Base-by-base conservation (phyloP, 2,888 invertebrate species). In the Acrocyrtus sp. region DNA sequence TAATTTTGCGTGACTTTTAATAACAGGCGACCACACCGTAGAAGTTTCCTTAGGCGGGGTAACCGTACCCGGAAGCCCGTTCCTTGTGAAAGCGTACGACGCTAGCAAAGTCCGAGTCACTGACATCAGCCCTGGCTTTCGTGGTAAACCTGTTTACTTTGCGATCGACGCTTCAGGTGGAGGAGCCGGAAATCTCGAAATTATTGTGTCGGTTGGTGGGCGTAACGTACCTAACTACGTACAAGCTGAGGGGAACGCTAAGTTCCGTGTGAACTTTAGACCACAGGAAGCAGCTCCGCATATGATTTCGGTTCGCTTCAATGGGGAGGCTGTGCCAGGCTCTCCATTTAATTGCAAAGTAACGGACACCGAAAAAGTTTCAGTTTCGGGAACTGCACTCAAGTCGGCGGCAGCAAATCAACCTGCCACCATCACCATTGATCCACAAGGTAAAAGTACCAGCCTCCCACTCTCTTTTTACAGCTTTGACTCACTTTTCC, bases 151-250 rank as follows among this genome's bases (percentile, higher is more conserved):
- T 6, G 94, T 96, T 3, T 95, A 94, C 74, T 98, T 98, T 83
- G 94, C 94, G 81, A 97, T 97, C 87, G 91, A 86, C 88, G 88
- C 88, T 6, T 87, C 87, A 72, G 86, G 86, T 81, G 88, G 88
- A 82, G 95, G 98, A 75, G 96, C 97, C 56, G 98, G 98, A 24
- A 98, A 98, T 85, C 87, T 98, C 83, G 98, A 98, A 86, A 98
- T 98, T 63, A 97, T 98, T 74, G 97, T 98, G 0, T 96, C 97
- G 0, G 96, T 97, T 1, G 95, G 93, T 82, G 96, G 96, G 15
- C 91, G 96, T 82, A 98, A 98, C 85, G 97, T 98, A 17, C 98
- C 98, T 10, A 98, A 98, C 86, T 98, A 96, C 84, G 98, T 98
- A 1, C 95, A 96, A 83, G 94, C 96, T 48, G 97, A 98, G 86